Percentiles rank a stretch among this genome's conserved stretches.
Evolutionary conservation across 2,797 vertebrate species (phyloP).

Genomic region (Mallotus villosus): DNA sequence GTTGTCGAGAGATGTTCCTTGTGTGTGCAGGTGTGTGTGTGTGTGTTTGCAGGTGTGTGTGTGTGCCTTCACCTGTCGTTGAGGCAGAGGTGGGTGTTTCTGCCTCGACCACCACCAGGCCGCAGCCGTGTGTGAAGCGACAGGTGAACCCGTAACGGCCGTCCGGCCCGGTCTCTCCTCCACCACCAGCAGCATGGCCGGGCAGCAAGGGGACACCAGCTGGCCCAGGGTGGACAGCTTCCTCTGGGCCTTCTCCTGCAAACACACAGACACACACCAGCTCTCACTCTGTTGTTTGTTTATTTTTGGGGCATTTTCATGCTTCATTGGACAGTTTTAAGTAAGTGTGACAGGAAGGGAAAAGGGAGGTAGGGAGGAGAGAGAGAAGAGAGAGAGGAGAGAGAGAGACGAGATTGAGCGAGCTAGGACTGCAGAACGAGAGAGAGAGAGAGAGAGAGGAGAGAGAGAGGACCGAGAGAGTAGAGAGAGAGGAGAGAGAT

Average conservation of each 20-base stretch:
- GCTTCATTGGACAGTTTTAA: too few species aligned
- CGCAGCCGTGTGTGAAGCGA: conserved; percentile 46
- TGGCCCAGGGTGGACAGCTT: conserved; percentile 62
- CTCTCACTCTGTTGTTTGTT: too few species aligned
- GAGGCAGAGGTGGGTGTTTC: conserved; percentile 59
- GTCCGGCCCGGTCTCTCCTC: conserved; percentile 53
- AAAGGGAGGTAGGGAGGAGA: too few species aligned
- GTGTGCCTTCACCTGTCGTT: conserved; percentile 70
- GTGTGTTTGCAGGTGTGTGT: conserved; percentile 6
- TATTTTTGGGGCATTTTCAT: too few species aligned
- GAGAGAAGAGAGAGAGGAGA: too few species aligned
- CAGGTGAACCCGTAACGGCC: conserved; percentile 67
- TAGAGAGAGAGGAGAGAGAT: neutral
- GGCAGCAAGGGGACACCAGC: conserved; percentile 69
- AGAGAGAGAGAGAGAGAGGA: too few species aligned
- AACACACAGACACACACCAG: conserved; percentile 12
- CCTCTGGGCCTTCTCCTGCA: conserved; percentile 59
- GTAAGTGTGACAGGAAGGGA: too few species aligned
- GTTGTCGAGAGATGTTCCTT: too few species aligned
- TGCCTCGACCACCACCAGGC: conserved; percentile 62
- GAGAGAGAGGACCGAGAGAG: neutral
- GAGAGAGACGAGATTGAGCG: too few species aligned
- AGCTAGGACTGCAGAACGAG: too few species aligned
- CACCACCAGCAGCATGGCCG: conserved; percentile 68
- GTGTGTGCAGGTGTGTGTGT: neutral